phyloP scores from a whole-genome alignment of 1,140 invertebrate genomes.

The Teleopsis dalmanni region DNA sequence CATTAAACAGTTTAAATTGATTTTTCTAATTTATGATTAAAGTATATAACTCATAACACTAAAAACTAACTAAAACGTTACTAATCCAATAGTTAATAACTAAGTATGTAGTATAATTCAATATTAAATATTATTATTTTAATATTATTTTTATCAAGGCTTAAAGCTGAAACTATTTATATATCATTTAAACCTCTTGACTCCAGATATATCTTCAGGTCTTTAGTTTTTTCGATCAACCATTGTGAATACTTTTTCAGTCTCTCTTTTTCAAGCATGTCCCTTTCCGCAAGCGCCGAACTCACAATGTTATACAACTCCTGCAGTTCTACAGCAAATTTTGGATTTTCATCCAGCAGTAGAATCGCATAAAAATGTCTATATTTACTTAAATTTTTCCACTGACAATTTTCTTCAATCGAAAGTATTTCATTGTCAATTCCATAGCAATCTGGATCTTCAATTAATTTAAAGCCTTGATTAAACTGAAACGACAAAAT shows the following conservation, averaged over 20 bases:
- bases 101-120: too few relatives aligned
- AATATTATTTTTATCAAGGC: too few relatives aligned
- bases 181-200: slow-evolving; percentile 12
- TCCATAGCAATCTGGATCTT: slow-evolving; percentile 3
- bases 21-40: too few relatives aligned
- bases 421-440: slow-evolving; percentile 8
- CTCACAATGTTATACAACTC: slow-evolving; percentile 10
- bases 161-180: not conserved
- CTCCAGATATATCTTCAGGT: slow-evolving; percentile 8
- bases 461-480: too few relatives aligned
- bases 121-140: too few relatives aligned
- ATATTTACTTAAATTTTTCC: slow-evolving; percentile 11
- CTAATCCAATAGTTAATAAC: too few relatives aligned
- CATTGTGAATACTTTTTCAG: slow-evolving; percentile 7
- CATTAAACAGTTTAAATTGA: too few relatives aligned
- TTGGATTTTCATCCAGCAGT: slow-evolving; percentile 9
- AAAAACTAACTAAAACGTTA: too few relatives aligned
- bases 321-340: slow-evolving; percentile 12
- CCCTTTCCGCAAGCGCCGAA: slow-evolving; percentile 5
- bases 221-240: slow-evolving; percentile 9
- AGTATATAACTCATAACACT: too few relatives aligned
- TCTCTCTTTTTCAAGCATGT: slow-evolving; percentile 1
- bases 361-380: slow-evolving; percentile 12
- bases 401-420: slow-evolving; percentile 9
- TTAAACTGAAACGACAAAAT: too few relatives aligned